phyloP scores from a whole-genome alignment of 30 jellyfish, hydroid and myxozoan species.

The Aurelia aurita complex sp. Pacific region DNA sequence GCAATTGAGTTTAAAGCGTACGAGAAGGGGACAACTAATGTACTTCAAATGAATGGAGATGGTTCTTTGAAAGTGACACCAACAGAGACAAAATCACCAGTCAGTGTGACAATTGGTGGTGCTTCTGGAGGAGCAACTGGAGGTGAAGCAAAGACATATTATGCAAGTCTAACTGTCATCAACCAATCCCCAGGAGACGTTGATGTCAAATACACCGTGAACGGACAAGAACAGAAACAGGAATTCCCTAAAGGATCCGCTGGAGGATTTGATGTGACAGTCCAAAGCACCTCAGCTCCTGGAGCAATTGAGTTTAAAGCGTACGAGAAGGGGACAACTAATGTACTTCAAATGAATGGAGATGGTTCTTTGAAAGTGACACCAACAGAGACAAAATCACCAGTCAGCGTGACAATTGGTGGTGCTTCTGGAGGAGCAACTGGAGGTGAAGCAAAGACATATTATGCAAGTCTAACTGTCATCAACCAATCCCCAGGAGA shows the following conservation, averaged over 20 bases:
- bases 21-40: too few species aligned
- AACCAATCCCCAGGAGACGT: slow-evolving; percentile 43
- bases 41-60: too few species aligned
- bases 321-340: slow-evolving; percentile 52
- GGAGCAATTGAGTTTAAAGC: slow-evolving; percentile 64
- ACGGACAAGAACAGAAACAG: slow-evolving; percentile 38
- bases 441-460: slow-evolving; percentile 36
- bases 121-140: too few species aligned
- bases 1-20: too few species aligned
- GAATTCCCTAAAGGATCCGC: slow-evolving; percentile 15
- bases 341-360: slow-evolving; percentile 42
- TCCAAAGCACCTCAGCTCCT: slow-evolving; percentile 36
- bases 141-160: too few species aligned
- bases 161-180: slow-evolving; percentile 43
- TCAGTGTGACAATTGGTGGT: too few species aligned
- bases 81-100: too few species aligned
- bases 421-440: not conserved
- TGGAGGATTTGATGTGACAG: slow-evolving; percentile 31
- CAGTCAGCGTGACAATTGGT: slow-evolving; percentile 27
- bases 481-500: slow-evolving; percentile 30
- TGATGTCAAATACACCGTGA: slow-evolving; percentile 27
- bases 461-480: slow-evolving; percentile 34
- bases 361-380: slow-evolving; percentile 8
- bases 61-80: too few species aligned
- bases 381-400: slow-evolving; percentile 29